Conservation (phyloP, 2,797 vertebrate genomes). For the Morus bassanus region DNA sequence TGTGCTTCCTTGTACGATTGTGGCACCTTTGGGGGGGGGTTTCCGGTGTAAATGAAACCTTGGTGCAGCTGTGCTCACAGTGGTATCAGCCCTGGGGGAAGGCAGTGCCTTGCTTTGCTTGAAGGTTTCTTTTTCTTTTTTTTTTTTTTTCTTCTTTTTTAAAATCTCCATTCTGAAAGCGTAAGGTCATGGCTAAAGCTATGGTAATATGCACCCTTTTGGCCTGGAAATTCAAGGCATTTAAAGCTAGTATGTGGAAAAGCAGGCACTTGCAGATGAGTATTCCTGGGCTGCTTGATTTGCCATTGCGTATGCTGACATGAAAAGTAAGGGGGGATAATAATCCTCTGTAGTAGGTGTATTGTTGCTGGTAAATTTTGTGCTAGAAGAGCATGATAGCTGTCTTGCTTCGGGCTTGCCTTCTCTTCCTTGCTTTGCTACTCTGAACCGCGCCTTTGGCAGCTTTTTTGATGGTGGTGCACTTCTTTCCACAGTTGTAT, state of each 20-base stretch:
- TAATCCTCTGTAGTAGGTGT: rapidly evolving
- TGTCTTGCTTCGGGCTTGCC: background rate
- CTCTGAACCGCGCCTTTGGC: background rate
- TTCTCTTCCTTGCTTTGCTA: background rate
- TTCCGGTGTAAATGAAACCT: slow-evolving; percentile 43
- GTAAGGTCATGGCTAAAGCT: background rate
- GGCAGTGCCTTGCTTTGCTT: background rate
- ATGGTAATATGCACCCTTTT: background rate
- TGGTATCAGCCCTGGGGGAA: background rate
- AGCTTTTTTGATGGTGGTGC: background rate
- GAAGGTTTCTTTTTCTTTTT: background rate
- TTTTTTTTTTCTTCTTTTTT: background rate
- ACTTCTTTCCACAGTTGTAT: rapidly evolving
- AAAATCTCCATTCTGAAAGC: background rate
- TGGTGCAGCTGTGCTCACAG: background rate
- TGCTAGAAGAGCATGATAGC: background rate
- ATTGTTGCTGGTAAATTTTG: background rate
- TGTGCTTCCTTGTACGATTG: background rate
- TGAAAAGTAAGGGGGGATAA: background rate
- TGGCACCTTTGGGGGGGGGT: background rate
- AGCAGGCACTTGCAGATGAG: background rate
- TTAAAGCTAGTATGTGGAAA: background rate
- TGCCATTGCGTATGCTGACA: no score
- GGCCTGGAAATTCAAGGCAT: background rate
- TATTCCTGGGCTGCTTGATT: background rate